These are phyloP conservation scores for Anagyrus pseudococci DNA, from an alignment of 2,888 invertebrate species.

Conservation along the genomic window DNA sequence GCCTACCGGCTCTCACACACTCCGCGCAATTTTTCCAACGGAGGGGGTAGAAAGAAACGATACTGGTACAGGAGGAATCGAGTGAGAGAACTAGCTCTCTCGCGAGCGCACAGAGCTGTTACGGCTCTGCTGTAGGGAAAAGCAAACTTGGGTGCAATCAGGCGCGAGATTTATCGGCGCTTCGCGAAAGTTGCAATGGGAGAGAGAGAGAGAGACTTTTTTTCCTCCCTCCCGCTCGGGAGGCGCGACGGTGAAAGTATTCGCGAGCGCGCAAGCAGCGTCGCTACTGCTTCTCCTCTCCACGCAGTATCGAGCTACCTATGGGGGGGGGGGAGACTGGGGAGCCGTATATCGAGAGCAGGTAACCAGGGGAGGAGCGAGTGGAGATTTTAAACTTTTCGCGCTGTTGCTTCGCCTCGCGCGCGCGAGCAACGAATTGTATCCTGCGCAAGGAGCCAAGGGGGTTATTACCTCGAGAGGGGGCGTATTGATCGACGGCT, in stretches of 20 bases:
- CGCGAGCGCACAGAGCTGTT: too few species aligned
- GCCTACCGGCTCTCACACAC: too few species aligned
- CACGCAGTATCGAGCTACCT: too few species aligned
- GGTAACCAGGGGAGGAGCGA: too few species aligned
- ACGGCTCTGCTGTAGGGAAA: neutral
- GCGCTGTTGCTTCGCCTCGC: too few species aligned
- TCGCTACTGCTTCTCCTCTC: too few species aligned
- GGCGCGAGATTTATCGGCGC: constrained; percentile 23
- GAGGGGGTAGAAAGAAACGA: neutral
- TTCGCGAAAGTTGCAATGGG: constrained; percentile 3
- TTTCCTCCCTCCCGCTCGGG: neutral
- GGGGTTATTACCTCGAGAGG: neutral
- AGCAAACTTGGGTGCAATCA: constrained; percentile 6
- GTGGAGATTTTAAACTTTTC: too few species aligned
- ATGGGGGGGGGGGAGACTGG: too few species aligned
- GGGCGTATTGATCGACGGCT: neutral
- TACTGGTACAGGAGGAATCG: neutral
- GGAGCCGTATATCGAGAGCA: too few species aligned
- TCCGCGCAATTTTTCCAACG: too few species aligned
- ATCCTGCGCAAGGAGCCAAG: too few species aligned
- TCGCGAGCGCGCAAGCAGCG: neutral
- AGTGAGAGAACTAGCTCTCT: neutral
- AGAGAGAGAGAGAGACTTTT: neutral
- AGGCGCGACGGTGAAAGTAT: neutral
- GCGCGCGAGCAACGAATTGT: too few species aligned